Base-by-base conservation (phyloP, 2,888 invertebrate species). In the Shargacucullia verbasci region DNA sequence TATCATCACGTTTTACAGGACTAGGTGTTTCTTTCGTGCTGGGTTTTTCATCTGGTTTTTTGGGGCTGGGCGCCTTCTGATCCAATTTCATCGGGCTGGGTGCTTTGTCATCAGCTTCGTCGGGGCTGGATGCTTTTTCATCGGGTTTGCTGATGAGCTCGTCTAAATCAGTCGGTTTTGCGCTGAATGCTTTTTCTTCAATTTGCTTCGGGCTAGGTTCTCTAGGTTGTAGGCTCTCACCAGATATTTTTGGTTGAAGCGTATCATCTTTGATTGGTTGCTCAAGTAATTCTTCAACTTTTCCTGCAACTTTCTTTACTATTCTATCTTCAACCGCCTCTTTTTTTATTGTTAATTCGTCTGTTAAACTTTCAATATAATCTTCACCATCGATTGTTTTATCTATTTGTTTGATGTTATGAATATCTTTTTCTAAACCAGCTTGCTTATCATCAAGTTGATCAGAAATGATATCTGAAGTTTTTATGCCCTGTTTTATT, bases 391-490 rank as follows among this genome's bases (percentile, higher is more conserved):
- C 76, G 77, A 76, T 71, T 61, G 50, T 4, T 40, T 53, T 41
- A 10, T 44, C 12, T 27, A 12, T 45, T 53, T 76, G 63, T 58
- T 59, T 45, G 8, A 31, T 34, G 34, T 66, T 37, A 38, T 62
- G 53, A 60, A 76, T 76, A 82, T 85, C 79, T 74, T 82, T 88
- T 85, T 90, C 90, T 85, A 80, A 79, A 88, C 86, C 73, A 81
- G 89, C 89, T 90, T 90, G 90, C 87, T 76, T 87, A 68, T 76
- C 62, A 87, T 89, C 91, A 90, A 90, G 89, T 90, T 63, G 60
- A 69, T 67, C 60, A 76, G 77, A 76, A 76, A 66, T 34, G 34
- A 64, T 74, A 33, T 49, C 34, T 9, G 9, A 29, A 10, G 40
- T 14, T 59, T 48, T 48, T 10, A 47, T 8, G 7, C 54, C 14